Evolutionary conservation across 2,888 invertebrate genomes (phyloP).

Genomic region (Penaeus monodon): DNA sequence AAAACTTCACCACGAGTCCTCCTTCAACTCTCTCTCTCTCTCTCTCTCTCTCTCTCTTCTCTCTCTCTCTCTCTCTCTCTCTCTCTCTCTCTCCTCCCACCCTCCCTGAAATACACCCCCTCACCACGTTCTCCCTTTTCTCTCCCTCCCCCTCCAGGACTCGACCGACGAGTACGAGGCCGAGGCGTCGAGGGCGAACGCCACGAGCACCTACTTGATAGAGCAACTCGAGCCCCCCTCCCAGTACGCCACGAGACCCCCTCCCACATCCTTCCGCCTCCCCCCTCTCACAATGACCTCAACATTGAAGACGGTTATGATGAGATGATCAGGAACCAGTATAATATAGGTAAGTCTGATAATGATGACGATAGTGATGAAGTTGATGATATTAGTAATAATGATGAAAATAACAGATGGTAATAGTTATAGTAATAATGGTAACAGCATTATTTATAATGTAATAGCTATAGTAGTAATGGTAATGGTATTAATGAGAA

Average conservation of each 20-base stretch:
- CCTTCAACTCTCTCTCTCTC: neutral
- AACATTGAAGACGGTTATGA: conserved; percentile 56
- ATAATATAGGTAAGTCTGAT: conserved; percentile 56
- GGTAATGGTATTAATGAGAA: no score
- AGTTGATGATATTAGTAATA: no score
- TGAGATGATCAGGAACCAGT: conserved; percentile 57
- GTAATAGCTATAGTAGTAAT: no score
- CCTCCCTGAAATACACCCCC: neutral
- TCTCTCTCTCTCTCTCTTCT: no score
- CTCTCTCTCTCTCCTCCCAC: neutral
- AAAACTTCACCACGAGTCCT: neutral
- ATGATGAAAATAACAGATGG: no score
- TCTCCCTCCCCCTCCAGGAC: conserved; percentile 44
- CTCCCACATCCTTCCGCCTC: conserved; percentile 49
- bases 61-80: no score
- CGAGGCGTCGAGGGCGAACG: conserved; percentile 75
- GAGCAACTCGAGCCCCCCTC: conserved; percentile 76
- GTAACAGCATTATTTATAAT: no score
- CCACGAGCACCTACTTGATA: conserved; percentile 78
- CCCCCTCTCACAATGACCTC: conserved; percentile 60
- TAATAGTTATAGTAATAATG: no score
- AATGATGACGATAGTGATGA: neutral
- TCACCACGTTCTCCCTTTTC: neutral
- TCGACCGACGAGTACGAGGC: conserved; percentile 73
- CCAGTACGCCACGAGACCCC: conserved; percentile 71